These are phyloP conservation scores for Formicarius rufipectus DNA, from an alignment of 2,113 vertebrate genomes.

Conservation along the genomic window DNA sequence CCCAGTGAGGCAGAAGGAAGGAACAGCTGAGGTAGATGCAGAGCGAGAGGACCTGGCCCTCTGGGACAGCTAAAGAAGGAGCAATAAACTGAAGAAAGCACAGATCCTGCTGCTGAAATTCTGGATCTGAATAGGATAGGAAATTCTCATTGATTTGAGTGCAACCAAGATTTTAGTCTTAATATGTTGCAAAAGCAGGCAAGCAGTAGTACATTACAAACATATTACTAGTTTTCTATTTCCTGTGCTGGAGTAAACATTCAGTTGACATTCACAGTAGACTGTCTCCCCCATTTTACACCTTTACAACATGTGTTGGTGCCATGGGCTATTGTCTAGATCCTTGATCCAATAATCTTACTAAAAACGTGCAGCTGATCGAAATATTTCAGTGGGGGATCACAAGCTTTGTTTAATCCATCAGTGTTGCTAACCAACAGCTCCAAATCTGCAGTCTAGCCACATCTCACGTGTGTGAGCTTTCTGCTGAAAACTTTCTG, in stretches of 20 bases:
- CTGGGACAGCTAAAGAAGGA: not conserved
- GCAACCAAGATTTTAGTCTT: not conserved
- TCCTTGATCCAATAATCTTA: not conserved
- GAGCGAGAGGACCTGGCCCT: not conserved
- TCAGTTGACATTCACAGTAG: not conserved
- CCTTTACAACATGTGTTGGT: not conserved
- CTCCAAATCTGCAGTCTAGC: not conserved
- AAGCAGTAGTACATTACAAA: not conserved
- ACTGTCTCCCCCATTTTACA: not conserved
- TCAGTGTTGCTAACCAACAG: not conserved
- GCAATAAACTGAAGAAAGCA: not conserved
- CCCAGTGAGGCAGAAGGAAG: not conserved
- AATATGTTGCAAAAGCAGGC: not conserved
- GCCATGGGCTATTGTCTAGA: not conserved
- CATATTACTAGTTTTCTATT: rapidly evolving
- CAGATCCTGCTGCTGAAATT: not conserved
- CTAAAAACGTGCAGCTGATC: not conserved
- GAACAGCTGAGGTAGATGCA: not conserved
- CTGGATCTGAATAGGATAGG: not conserved
- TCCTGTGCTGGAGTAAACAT: rapidly evolving
- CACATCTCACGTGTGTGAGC: not conserved
- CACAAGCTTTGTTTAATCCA: not conserved
- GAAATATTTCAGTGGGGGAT: not conserved
- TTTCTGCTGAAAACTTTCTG: not conserved
- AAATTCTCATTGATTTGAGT: not conserved